Evolutionary conservation across 2,113 vertebrate genomes (phyloP), one percentile per base, ranked within the genome.

Genomic region (Morone chrysops): DNA sequence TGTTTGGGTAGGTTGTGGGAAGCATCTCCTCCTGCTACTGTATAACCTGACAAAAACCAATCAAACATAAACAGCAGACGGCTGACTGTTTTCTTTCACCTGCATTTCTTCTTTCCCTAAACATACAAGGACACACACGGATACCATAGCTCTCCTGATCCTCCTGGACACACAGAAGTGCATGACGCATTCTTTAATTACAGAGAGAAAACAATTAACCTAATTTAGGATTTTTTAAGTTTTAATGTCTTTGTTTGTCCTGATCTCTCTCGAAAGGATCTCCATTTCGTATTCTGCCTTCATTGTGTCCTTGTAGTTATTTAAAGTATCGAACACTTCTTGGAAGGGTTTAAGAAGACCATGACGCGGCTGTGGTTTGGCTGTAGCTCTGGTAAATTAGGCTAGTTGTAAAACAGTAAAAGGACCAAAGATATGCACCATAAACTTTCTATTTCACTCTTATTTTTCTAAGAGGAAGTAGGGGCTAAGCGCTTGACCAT

Each of bases 101-200:
- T 41, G 18, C 36, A 16, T 40, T 54, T 68, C 36, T 16, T 11
- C 41, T 36, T 65, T 65, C 66, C 66, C 10, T 43, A 51, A 50
- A 60, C 36, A 56, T 53, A 59, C 18, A 47, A 63, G 61, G 54
- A 61, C 20, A 71, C 14, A 31, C 40, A 66, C 51, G 48, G 60
- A 70, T 3, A 22, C 25, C 2, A 1, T 59, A 3, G 25, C 31
- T 25, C n/a, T 11, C 14, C 18, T 14, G 3, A 36, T 31, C 36
- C 25, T 56, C 36, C 25, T 11, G 63, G 20, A 66, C 13, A 54
- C 20, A 45, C 18, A 17, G 10, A 18, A 17, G 56, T 66, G 8
- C 20, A 10, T 8, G 18, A 70, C 13, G 22, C 4, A 4, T 41
- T 0, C 5, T 13, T 63, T 62, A 62, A 38, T 18, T 20, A 71